Percentiles rank a stretch among this genome's conserved stretches.
Conservation (phyloP, 2,113 vertebrate genomes). For the Pomatostomus ruficeps region DNA sequence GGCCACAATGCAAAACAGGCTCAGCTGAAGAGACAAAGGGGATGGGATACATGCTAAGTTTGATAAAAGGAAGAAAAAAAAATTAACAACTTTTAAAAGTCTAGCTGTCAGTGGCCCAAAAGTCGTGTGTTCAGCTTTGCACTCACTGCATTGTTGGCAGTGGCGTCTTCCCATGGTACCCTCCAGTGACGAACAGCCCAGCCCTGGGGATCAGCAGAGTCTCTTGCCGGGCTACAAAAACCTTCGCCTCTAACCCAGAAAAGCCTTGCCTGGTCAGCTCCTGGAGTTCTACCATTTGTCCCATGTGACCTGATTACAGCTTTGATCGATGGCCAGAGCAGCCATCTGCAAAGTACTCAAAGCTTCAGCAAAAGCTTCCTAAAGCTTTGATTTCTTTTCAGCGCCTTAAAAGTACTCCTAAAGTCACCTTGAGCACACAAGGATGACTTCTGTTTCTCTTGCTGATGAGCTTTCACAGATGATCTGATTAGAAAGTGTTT, state of each 20-base stretch:
- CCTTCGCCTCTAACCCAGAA: background rate
- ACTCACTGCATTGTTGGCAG: background rate
- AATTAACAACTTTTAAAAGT: background rate
- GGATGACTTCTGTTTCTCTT: background rate
- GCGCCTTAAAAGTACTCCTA: background rate
- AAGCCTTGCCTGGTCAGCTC: background rate
- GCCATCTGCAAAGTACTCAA: slow-evolving; percentile 12
- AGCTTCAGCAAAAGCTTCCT: background rate
- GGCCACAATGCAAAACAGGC: background rate
- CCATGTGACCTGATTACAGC: background rate
- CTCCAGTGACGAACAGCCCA: background rate
- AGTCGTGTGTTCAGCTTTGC: background rate
- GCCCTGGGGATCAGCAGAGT: accelerated
- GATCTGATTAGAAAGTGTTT: background rate
- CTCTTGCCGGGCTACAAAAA: background rate
- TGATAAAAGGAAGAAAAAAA: background rate
- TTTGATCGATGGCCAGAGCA: background rate
- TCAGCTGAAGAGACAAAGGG: background rate
- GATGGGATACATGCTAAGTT: background rate
- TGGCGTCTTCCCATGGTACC: accelerated
- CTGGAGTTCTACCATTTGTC: background rate
- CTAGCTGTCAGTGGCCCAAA: background rate
- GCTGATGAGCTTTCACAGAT: background rate
- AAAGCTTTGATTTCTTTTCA: background rate
- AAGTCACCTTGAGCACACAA: background rate